Evolutionary conservation across 1,140 invertebrate species (phyloP).

Genomic region (Drosophila mojavensis): DNA sequence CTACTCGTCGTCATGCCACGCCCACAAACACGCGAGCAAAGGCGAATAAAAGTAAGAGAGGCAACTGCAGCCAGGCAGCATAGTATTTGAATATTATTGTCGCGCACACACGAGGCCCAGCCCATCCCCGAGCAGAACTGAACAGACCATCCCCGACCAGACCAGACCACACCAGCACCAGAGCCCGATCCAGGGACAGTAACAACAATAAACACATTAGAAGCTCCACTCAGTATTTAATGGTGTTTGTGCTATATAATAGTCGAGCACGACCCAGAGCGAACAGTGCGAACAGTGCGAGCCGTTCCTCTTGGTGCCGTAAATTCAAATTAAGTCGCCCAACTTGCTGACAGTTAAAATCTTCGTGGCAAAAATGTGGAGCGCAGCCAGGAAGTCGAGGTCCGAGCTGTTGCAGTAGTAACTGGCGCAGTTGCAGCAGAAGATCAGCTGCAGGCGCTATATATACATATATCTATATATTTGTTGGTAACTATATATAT

Average conservation of each 20-base stretch:
- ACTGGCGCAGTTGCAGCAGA: constrained; percentile 12
- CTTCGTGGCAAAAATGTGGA: constrained; percentile 79
- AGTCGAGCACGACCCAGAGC: constrained; percentile 43
- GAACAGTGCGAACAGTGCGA: constrained; percentile 21
- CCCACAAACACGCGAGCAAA: constrained; percentile 47
- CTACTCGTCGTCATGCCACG: constrained; percentile 68
- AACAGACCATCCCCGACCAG: not conserved
- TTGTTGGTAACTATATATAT: constrained; percentile 19
- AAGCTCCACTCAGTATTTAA: constrained; percentile 69
- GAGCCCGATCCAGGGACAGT: constrained; percentile 18
- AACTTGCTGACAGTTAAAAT: constrained; percentile 82
- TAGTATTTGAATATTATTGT: constrained; percentile 82
- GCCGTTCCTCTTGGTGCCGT: constrained; percentile 71
- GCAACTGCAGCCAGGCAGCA: constrained; percentile 37
- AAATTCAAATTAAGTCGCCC: constrained; percentile 83
- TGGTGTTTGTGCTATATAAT: constrained; percentile 78
- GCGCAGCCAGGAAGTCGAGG: constrained; percentile 50
- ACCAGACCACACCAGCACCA: too few species aligned
- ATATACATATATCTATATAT: constrained; percentile 6
- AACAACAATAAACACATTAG: constrained; percentile 59
- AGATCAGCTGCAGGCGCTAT: constrained; percentile 57
- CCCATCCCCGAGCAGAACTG: not conserved
- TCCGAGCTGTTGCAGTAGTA: constrained; percentile 7
- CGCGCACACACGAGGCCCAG: constrained; percentile 44
- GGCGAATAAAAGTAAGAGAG: constrained; percentile 29